phyloP scores from a whole-genome alignment of 2,113 vertebrate species.

The Xerus inauris region DNA sequence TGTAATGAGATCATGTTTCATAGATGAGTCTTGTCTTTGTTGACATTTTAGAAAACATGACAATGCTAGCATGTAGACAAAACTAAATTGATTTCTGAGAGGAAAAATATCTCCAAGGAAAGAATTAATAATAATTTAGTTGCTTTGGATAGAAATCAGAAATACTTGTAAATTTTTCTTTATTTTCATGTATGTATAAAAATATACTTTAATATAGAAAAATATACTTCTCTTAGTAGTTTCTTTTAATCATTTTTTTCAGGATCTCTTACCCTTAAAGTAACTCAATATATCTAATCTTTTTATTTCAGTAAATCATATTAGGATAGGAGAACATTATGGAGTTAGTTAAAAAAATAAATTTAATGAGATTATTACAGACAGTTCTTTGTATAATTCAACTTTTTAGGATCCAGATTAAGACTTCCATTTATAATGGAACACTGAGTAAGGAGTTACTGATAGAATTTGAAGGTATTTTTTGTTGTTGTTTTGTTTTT shows the following conservation, averaged over 20 bases:
- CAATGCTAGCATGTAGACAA: neutral
- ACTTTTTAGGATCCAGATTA: neutral
- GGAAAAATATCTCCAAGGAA: neutral
- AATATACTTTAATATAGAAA: neutral
- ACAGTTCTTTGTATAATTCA: slow-evolving; percentile 37
- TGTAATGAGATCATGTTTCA: neutral
- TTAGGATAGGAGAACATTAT: neutral
- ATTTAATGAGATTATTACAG: slow-evolving; percentile 40
- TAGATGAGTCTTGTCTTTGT: neutral
- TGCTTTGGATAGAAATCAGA: neutral
- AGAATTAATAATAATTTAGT: neutral
- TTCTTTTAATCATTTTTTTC: slow-evolving; percentile 29
- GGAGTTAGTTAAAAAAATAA: slow-evolving; percentile 8
- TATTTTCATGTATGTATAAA: slow-evolving; percentile 34
- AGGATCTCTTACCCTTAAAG: neutral
- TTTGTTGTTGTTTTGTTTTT: neutral
- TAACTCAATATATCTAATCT: slow-evolving; percentile 7
- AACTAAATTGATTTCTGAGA: slow-evolving; percentile 34
- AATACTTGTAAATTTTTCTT: neutral
- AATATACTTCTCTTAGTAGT: neutral
- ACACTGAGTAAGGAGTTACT: slow-evolving; percentile 19
- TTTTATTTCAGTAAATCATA: slow-evolving; percentile 28
- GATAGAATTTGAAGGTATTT: neutral
- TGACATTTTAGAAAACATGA: slow-evolving; percentile 1
- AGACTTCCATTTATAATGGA: neutral